A percentile compares a stretch with the other conserved stretches of the same genome.
Evolutionary conservation across 2,888 invertebrate genomes (phyloP).

Genomic region (Cremastinae sp.): DNA sequence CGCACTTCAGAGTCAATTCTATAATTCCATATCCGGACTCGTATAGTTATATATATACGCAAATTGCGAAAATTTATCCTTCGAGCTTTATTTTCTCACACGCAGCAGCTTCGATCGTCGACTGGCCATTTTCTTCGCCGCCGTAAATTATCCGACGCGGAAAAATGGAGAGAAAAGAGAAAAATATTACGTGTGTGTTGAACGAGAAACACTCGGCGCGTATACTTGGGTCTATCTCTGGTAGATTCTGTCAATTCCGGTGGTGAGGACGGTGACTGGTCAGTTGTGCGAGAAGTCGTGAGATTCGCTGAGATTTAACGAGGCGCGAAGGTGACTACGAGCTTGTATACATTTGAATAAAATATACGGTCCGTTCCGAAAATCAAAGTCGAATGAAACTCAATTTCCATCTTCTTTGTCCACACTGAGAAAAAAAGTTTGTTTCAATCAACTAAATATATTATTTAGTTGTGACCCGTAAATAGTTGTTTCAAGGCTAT

Average conservation of each 20-base stretch:
- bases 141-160: not conserved
- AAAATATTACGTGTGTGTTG: conserved; percentile 16
- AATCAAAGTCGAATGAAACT: too few relatives aligned
- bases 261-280: conserved; percentile 55
- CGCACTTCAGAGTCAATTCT: too few relatives aligned
- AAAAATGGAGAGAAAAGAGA: not conserved
- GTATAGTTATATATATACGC: conserved; percentile 20
- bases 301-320: conserved; percentile 54
- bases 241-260: conserved; percentile 64
- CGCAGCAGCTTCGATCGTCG: conserved; percentile 43
- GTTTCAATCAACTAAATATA: too few relatives aligned
- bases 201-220: conserved; percentile 33
- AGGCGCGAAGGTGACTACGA: conserved; percentile 58
- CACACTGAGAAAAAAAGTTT: too few relatives aligned
- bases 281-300: conserved; percentile 50
- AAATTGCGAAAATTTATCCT: conserved; percentile 49
- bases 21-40: conserved; percentile 26
- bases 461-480: too few relatives aligned
- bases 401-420: too few relatives aligned
- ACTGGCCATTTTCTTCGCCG: conserved; percentile 36
- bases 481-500: too few relatives aligned
- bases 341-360: conserved; percentile 2
- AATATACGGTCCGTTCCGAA: too few relatives aligned
- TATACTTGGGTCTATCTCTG: conserved; percentile 63
- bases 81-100: conserved; percentile 48